phyloP scores from a whole-genome alignment of 2,113 vertebrate genomes.

The Xyliphius kryptos region DNA sequence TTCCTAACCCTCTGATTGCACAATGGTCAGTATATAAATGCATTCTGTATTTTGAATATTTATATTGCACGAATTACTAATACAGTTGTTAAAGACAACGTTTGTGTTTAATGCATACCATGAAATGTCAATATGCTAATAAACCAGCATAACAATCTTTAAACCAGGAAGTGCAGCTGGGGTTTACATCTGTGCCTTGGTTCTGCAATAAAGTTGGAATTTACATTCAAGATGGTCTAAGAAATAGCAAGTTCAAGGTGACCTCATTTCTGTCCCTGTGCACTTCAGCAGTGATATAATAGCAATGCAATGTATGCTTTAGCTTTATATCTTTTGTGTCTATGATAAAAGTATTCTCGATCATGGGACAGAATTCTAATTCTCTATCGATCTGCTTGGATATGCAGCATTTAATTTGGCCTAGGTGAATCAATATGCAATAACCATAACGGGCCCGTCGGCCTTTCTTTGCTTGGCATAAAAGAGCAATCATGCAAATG shows the following conservation, averaged over 20 bases:
- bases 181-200: too few species aligned
- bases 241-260: slow-evolving; percentile 27
- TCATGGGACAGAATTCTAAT: slow-evolving; percentile 38
- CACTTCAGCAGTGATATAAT: background rate
- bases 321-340: slow-evolving; percentile 14
- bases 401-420: slow-evolving; percentile 27
- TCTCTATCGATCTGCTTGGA: slow-evolving; percentile 31
- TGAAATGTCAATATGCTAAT: too few species aligned
- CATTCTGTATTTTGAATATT: too few species aligned
- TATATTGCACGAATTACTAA: too few species aligned
- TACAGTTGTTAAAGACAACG: too few species aligned
- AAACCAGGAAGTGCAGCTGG: too few species aligned
- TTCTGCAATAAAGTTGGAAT: too few species aligned
- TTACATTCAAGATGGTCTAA: background rate
- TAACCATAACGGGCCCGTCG: slow-evolving; percentile 33
- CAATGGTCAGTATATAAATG: too few species aligned
- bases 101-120: too few species aligned
- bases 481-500: slow-evolving; percentile 36
- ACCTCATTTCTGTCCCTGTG: background rate
- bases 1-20: too few species aligned
- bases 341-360: slow-evolving; percentile 3
- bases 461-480: slow-evolving; percentile 19
- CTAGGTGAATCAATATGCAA: slow-evolving; percentile 42
- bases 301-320: background rate
- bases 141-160: too few species aligned